Conservation (phyloP, 2,888 invertebrate genomes). For the Nephrotoma flavescens region DNA sequence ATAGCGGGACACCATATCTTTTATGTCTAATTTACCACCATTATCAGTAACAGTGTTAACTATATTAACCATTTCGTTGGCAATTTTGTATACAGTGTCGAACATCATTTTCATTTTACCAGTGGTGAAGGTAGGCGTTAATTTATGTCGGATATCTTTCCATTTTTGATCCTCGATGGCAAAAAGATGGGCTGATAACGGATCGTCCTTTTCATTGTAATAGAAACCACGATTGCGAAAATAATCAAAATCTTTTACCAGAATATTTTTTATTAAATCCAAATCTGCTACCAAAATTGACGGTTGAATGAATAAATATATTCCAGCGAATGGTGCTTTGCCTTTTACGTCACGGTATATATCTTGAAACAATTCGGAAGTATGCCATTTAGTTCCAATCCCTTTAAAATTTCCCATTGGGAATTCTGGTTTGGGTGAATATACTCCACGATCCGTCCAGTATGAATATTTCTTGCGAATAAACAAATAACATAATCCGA, state of each 20-base stretch:
- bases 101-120: conserved; percentile 36
- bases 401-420: conserved; percentile 18
- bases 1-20: conserved; percentile 30
- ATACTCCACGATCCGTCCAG: conserved; percentile 17
- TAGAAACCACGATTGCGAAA: conserved; percentile 26
- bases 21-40: conserved; percentile 26
- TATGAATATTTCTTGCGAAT: conserved; percentile 14
- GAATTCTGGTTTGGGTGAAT: conserved; percentile 22
- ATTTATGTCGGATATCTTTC: conserved; percentile 30
- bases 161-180: conserved; percentile 30
- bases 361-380: conserved; percentile 7
- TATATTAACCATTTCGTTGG: conserved; percentile 16
- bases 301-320: conserved; percentile 19
- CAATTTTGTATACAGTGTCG: conserved; percentile 22
- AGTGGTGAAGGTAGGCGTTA: conserved; percentile 35
- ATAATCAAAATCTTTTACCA: conserved; percentile 27
- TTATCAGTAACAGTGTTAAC: conserved; percentile 14
- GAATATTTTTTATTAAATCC: conserved; percentile 22
- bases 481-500: not conserved
- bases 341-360: conserved; percentile 20
- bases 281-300: conserved; percentile 18
- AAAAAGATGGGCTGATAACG: conserved; percentile 24
- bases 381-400: conserved; percentile 14
- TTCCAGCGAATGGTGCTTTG: conserved; percentile 20
- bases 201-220: conserved; percentile 23